Evolutionary conservation across 2,797 vertebrate species (phyloP), one percentile per base, ranked within the genome.

Genomic region (Halcyon badia): DNA sequence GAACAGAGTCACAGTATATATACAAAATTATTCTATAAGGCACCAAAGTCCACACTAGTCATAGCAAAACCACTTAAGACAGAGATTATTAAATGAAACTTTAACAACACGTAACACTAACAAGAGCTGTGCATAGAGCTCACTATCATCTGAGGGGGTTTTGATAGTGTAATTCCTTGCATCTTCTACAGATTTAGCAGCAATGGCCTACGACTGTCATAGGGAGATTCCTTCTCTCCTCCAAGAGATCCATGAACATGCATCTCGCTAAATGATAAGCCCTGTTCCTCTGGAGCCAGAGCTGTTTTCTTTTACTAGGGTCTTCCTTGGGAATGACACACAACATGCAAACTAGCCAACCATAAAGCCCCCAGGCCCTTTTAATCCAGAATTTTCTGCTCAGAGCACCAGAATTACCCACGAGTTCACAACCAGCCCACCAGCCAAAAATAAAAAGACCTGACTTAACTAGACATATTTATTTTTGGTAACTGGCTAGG

Each of bases 81-180:
- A 37, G 33, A 76, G 39, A 70, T 28, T 14, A 33, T 54, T 4
- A 57, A 65, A 62, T 11, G 14, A 58, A 72, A 24, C 44, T 25
- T 61, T 17, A 83, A 44, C 30, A 44, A 26, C 35, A 37, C 0
- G 0, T 7, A 15, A 31, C 24, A 30, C 4, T 3, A 10, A 24
- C 0, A 5, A 72, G 39, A 62, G 28, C n/a, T 51, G 35, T 28
- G 52, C 48, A 72, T 35, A 15, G 28, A 62, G 46, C 37, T 73
- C 25, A 18, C 30, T 24, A 5, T 1, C 22, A 14, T 21, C 60
- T 65, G 75, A 69, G 31, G 18, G 25, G 31, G 9, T 68, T 25
- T 72, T 25, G 42, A 12, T 46, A 70, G 44, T 12, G 18, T 15
- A 24, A 73, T 2, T 14, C 64, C 64, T 46, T 17, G 25, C 10